A percentile compares a stretch with the other conserved stretches of the same genome.
Evolutionary conservation across 1,140 invertebrate species (phyloP).

Genomic region (Ectropis grisescens): DNA sequence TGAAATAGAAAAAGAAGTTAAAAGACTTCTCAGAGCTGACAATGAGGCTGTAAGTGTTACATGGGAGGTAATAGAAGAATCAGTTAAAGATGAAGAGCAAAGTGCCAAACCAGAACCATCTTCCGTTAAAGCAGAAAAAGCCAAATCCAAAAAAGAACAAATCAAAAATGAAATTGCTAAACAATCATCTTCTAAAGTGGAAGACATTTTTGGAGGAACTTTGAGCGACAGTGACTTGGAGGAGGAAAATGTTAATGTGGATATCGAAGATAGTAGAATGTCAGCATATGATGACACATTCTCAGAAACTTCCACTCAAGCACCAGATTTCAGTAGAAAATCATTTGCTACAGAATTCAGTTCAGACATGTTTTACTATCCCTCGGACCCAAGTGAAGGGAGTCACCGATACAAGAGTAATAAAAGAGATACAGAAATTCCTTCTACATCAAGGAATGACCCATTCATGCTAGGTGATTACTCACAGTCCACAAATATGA

Average conservation of each 20-base stretch:
- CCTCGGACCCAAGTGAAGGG: neutral
- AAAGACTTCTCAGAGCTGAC: slow-evolving; percentile 89
- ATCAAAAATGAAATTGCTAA: slow-evolving; percentile 31
- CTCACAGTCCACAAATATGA: slow-evolving; percentile 9
- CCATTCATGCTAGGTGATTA: slow-evolving; percentile 16
- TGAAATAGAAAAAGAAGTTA: slow-evolving; percentile 98
- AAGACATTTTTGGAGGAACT: slow-evolving; percentile 89
- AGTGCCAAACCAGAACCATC: slow-evolving; percentile 56
- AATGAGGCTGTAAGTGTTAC: slow-evolving; percentile 92
- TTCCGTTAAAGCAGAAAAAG: slow-evolving; percentile 18
- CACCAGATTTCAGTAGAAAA: slow-evolving; percentile 11
- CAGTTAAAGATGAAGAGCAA: slow-evolving; percentile 76
- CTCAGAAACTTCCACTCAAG: slow-evolving; percentile 80
- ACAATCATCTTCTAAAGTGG: slow-evolving; percentile 51
- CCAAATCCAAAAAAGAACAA: slow-evolving; percentile 66
- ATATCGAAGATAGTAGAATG: slow-evolving; percentile 84
- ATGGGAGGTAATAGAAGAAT: slow-evolving; percentile 94
- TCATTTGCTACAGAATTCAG: slow-evolving; percentile 28
- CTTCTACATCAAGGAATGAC: slow-evolving; percentile 24
- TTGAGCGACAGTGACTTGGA: slow-evolving; percentile 88
- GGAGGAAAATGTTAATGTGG: slow-evolving; percentile 79
- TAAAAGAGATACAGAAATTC: too few relatives aligned
- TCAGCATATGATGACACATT: slow-evolving; percentile 82
- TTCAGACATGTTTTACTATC: slow-evolving; percentile 31
- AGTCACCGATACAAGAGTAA: too few relatives aligned